phyloP scores from a whole-genome alignment of 37 sponge, comb jelly and placozoan species.

The Ephydatia muelleri region DNA sequence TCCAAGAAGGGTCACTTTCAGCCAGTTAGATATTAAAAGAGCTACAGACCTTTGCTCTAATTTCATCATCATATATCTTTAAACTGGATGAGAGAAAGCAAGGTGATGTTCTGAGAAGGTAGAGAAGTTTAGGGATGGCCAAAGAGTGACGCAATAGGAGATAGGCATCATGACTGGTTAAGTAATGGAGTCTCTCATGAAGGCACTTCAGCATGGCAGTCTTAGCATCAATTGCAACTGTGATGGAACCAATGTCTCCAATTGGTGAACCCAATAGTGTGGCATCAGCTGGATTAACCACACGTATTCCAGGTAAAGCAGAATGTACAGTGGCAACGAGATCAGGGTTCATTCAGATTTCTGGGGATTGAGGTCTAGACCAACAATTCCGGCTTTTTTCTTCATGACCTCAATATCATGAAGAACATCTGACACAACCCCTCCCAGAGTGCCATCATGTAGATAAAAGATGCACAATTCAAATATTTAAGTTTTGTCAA shows the following conservation, averaged over 20 bases:
- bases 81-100: constrained; percentile 17
- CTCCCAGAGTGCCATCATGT: constrained; percentile 34
- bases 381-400: constrained; percentile 14
- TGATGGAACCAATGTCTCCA: too few species aligned
- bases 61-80: constrained; percentile 6
- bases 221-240: too few species aligned
- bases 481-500: background rate
- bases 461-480: constrained; percentile 30
- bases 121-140: constrained; percentile 47
- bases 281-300: too few species aligned
- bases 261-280: too few species aligned
- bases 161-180: constrained; percentile 38
- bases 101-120: constrained; percentile 47
- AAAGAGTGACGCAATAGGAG: constrained; percentile 36
- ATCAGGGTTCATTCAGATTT: constrained; percentile 17
- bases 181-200: constrained; percentile 23
- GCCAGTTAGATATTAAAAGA: constrained; percentile 22
- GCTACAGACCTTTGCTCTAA: constrained; percentile 10
- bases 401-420: constrained; percentile 17
- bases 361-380: constrained; percentile 12
- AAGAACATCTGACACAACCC: background rate
- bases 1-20: constrained; percentile 37
- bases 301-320: too few species aligned
- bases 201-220: too few species aligned
- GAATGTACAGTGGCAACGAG: too few species aligned